Evolutionary conservation across 2,113 vertebrate species (phyloP).

Genomic region (Rattus rattus): DNA sequence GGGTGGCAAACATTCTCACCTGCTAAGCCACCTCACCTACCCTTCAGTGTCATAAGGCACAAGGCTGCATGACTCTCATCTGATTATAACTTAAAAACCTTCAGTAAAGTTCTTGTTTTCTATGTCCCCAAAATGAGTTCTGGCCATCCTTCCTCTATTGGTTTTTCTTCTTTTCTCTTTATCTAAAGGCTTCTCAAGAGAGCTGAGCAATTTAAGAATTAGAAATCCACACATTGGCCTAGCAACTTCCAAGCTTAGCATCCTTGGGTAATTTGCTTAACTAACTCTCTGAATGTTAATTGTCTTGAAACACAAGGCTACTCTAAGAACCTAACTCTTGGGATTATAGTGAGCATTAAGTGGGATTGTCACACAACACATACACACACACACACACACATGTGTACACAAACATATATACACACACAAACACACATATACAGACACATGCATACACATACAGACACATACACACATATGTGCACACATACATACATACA

Average conservation of each 20-base stretch:
- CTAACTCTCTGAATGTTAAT: not conserved
- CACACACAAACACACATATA: not conserved
- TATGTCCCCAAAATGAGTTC: not conserved
- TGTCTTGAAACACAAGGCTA: not conserved
- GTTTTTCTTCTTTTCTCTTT: not conserved
- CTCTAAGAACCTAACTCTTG: not conserved
- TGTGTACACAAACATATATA: no score
- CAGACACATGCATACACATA: not conserved
- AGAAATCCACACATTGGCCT: not conserved
- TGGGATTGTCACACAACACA: not conserved
- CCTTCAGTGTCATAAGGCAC: not conserved
- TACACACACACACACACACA: not conserved
- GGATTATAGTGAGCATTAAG: not conserved
- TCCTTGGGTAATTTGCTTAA: not conserved
- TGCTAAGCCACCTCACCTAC: not conserved
- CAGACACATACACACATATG: not conserved
- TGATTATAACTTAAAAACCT: constrained; percentile 27
- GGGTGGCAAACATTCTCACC: not conserved
- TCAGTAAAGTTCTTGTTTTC: constrained; percentile 27
- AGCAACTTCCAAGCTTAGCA: not conserved
- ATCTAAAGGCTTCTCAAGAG: not conserved
- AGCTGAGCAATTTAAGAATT: not conserved
- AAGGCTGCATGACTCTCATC: not conserved
- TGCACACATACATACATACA: no score
- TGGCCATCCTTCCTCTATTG: not conserved